A percentile compares a stretch with the other conserved stretches of the same genome.
Conservation (phyloP, 1,140 invertebrate species). For the Phocides pigmalion region DNA sequence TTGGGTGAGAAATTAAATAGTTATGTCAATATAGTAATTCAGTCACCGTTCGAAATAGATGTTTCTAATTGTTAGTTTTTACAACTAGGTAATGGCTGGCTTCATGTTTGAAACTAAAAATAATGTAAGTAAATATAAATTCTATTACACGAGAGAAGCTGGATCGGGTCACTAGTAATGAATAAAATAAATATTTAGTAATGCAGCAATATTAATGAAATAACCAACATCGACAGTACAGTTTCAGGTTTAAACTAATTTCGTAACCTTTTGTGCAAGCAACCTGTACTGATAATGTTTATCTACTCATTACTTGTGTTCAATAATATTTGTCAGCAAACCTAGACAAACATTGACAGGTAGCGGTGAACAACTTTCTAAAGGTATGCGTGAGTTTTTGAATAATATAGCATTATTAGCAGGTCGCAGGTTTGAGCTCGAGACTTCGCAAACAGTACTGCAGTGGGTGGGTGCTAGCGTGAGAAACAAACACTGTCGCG, state of each 20-base stretch:
- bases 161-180: too few relatives aligned
- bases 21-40: too few relatives aligned
- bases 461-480: conserved; percentile 76
- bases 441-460: conserved; percentile 28
- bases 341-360: conserved; percentile 20
- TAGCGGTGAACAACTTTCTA: conserved; percentile 26
- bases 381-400: conserved; percentile 13
- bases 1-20: too few relatives aligned
- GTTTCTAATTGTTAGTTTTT: too few relatives aligned
- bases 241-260: background rate
- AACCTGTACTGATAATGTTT: background rate
- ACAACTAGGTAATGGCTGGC: too few relatives aligned
- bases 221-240: background rate
- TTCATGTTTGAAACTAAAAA: too few relatives aligned
- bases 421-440: conserved; percentile 43
- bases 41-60: too few relatives aligned
- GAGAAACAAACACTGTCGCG: conserved; percentile 76
- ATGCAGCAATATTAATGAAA: too few relatives aligned
- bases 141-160: too few relatives aligned
- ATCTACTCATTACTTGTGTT: conserved; percentile 1
- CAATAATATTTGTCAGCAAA: conserved; percentile 19
- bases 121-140: too few relatives aligned
- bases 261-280: background rate
- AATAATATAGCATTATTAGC: conserved; percentile 41
- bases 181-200: too few relatives aligned